Evolutionary conservation across 2,797 vertebrate genomes (phyloP), one percentile per base, ranked within the genome.

Genomic region (Triplophysa bombifrons): DNA sequence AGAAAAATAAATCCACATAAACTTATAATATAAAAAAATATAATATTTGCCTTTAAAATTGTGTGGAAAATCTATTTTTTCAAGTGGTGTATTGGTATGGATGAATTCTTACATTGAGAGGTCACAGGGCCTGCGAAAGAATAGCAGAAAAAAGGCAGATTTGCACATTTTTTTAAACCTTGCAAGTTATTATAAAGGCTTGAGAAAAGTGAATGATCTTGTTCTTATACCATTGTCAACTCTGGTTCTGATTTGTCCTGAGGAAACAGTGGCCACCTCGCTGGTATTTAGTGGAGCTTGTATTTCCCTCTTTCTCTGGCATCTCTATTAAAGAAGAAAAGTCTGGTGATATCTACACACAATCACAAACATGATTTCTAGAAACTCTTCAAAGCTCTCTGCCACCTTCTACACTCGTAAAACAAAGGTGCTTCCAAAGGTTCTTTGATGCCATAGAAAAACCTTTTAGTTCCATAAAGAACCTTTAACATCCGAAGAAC

Each of bases 261-360:
- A 93, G 58, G 82, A 84, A 67, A 94, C 76, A 0, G 89, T 93
- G 3, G 88, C 67, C 1, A 65, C 22, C 2, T 82, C 78, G 8
- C 8, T 14, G 14, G 60, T 9, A 14, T 9, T 25, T 17, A 44
- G 17, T 13, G 3, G 19, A 12, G 61, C 1, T 3, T 55, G 2
- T 3, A 4, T 14, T 0, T 81, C 86, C 79, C 93, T 91, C 63
- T 90, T 91, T 0, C 0, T 0, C 0, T 0, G 0, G 51, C 93
- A 93, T 25, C 1, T 27, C 92, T 93, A 79, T 65, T 34, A 63
- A 72, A 64, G 51, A 14, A 55, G 4, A 48, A 65, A 71, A 12
- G 2, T 41, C n/a, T 58, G 20, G 67, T 76, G 2, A 76, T 6
- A 63, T 63, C 58, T 4, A 8, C 65, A 60, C 22, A 30, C 14